These are phyloP conservation scores for Ptilorrhoa leucosticta DNA, from an alignment of 2,113 vertebrate species.

Conservation along the genomic window DNA sequence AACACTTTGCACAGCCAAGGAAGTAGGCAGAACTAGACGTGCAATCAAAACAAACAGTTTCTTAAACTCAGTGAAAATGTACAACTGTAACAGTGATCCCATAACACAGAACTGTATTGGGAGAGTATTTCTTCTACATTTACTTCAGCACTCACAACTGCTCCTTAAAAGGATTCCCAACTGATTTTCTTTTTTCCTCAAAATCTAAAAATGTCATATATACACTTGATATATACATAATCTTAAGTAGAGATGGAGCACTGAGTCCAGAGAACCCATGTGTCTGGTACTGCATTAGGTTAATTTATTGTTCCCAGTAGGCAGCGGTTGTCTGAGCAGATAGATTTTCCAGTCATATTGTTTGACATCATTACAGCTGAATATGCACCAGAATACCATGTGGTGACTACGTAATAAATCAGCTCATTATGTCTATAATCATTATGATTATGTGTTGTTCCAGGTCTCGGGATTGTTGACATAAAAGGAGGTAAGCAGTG, in stretches of 20 bases:
- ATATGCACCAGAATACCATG: slow-evolving; percentile 43
- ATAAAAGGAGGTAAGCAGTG: slow-evolving; percentile 33
- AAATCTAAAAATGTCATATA: neutral
- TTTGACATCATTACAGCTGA: slow-evolving; percentile 36
- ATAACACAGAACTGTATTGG: neutral
- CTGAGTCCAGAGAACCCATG: neutral
- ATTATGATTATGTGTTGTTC: slow-evolving; percentile 40
- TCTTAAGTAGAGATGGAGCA: neutral
- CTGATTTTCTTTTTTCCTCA: neutral
- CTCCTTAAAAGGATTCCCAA: neutral
- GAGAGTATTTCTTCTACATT: neutral
- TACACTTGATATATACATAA: neutral
- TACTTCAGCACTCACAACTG: neutral
- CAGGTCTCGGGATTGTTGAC: slow-evolving; percentile 31
- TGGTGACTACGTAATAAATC: slow-evolving; percentile 44
- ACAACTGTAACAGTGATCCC: neutral
- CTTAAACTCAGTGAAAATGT: neutral
- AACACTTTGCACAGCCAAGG: neutral
- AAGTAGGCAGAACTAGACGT: neutral
- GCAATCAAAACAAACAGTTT: neutral
- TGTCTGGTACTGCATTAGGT: neutral
- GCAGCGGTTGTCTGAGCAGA: neutral
- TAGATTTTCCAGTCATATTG: neutral
- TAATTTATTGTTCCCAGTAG: slow-evolving; percentile 28
- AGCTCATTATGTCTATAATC: slow-evolving; percentile 36